A percentile compares a stretch with the other conserved stretches of the same genome.
phyloP scores from a whole-genome alignment of 2,888 invertebrate genomes.

The Meiosimyza decipiens region DNA sequence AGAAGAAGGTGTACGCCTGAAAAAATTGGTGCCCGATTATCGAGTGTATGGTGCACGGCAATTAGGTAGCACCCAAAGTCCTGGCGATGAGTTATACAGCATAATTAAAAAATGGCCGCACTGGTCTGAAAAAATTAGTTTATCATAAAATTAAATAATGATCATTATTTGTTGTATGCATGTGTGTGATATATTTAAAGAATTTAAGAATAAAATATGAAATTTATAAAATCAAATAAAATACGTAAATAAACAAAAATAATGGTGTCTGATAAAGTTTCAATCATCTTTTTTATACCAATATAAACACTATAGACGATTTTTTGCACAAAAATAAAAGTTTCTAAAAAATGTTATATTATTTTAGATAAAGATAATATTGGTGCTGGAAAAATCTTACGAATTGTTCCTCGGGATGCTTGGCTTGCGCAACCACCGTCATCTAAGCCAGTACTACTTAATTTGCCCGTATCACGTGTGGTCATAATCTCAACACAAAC shows the following conservation, averaged over 20 bases:
- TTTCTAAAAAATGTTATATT: not conserved
- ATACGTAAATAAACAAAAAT: too few relatives aligned
- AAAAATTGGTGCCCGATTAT: constrained; percentile 74
- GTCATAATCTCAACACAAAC: constrained; percentile 57
- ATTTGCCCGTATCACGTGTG: constrained; percentile 50
- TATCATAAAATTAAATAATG: not conserved
- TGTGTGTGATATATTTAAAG: too few relatives aligned
- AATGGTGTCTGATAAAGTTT: too few relatives aligned
- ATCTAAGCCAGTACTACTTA: constrained; percentile 46
- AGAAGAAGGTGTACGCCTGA: constrained; percentile 71
- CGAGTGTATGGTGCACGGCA: constrained; percentile 78
- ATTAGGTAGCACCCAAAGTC: constrained; percentile 75
- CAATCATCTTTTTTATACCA: too few relatives aligned
- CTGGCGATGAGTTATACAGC: constrained; percentile 74
- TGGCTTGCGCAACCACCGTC: constrained; percentile 60
- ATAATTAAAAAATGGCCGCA: constrained; percentile 77
- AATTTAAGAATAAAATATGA: too few relatives aligned
- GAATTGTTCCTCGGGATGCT: constrained; percentile 54
- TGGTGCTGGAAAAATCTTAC: constrained; percentile 54
- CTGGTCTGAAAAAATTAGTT: constrained; percentile 59
- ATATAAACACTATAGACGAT: too few relatives aligned
- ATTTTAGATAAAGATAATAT: constrained; percentile 54
- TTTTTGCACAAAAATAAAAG: too few relatives aligned
- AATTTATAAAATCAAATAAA: too few relatives aligned
- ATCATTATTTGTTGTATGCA: too few relatives aligned